Base-by-base conservation (phyloP, 1,140 invertebrate species). In the Pollicipes pollicipes region DNA sequence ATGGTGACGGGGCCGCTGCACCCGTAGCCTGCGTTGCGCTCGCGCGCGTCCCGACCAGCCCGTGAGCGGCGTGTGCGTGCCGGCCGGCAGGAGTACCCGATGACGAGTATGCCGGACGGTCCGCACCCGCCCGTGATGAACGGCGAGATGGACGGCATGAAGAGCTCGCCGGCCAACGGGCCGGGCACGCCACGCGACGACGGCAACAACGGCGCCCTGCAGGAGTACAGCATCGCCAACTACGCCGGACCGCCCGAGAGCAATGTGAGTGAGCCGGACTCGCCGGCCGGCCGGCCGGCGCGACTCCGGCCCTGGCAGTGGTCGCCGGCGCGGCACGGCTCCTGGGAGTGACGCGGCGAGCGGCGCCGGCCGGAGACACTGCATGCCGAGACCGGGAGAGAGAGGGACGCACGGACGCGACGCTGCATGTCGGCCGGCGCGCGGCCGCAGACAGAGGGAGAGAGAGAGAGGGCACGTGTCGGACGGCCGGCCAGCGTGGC, bases 71-170 rank as follows among this genome's bases (percentile, higher is more conserved):
- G 17, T 17, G 1, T 69, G 63, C 45, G 45, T 21, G 2, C 45
- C 45, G 13, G 17, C 24, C 45, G 66, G 26, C 70, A 85, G 86
- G 88, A 84, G 76, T 88, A 87, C 79, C 85, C 85, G 68, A 87
- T 88, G 85, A 84, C 84, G 64, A 85, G 86, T 37, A 89, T 88
- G 68, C 87, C 88, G 26, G 88, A 90, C 75, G 87, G 87, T 67
- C 78, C 80, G 79, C 88, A 88, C 30, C 87, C 88, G 0, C 88
- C 90, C 86, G 88, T 90, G 66, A 84, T 92, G 78, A 92, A 93
- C 78, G 90, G 90, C 76, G 93, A 95, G 74, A 84, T 95, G 77
- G 95, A 98, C 79, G 93, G 91, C 67, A 96, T 98, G 93, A 97
- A 98, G 79, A 95, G 93, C 80, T 97, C 94, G 73, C 95, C 95